phyloP scores from a whole-genome alignment of 2,113 vertebrate genomes.

The Bos javanicus region DNA sequence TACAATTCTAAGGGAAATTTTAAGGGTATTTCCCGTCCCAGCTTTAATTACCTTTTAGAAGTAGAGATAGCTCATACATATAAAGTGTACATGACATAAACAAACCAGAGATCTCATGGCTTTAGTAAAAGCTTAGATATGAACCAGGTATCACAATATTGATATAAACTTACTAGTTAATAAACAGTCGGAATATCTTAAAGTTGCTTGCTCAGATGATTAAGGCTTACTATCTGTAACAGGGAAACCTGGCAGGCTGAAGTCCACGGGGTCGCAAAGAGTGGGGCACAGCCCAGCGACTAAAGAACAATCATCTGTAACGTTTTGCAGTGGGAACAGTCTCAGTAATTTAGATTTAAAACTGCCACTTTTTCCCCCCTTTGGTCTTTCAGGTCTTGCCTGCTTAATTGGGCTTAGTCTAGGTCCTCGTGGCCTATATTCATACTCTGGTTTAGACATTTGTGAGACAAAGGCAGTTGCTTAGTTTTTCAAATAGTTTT shows the following conservation, averaged over 20 bases:
- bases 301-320: not conserved
- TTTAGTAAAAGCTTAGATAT: not conserved
- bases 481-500: not conserved
- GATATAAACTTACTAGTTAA: not conserved
- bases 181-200: not conserved
- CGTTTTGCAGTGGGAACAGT: not conserved
- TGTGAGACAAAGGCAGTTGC: not conserved
- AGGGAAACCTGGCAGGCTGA: not conserved
- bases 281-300: not conserved
- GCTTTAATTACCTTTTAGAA: not conserved
- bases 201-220: not conserved
- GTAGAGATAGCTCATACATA: not conserved
- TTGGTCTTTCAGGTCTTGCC: not conserved
- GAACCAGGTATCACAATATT: not conserved
- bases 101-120: not conserved
- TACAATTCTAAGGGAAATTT: not conserved
- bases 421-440: not conserved
- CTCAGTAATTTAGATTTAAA: not conserved
- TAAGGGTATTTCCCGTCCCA: not conserved
- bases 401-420: not conserved
- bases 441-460: not conserved
- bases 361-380: fast-evolving
- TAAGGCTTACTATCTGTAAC: not conserved
- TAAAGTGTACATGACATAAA: not conserved
- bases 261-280: not conserved